Conservation (phyloP, 2,797 vertebrate species). For the Hippopotamyrus pictus region DNA sequence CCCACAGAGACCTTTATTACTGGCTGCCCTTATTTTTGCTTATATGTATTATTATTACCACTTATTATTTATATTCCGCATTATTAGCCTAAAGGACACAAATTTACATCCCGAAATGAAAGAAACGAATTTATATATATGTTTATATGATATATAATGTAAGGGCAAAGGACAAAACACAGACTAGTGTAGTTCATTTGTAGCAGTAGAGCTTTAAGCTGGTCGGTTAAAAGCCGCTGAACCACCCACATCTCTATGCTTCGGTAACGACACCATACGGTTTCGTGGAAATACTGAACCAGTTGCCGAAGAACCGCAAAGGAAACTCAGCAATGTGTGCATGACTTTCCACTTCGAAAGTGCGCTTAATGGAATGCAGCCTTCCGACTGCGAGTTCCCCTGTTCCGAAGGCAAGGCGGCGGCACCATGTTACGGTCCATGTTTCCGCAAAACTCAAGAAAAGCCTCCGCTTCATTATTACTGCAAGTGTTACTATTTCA, state of each 20-base stretch:
- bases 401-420: not conserved
- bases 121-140: not conserved
- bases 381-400: not conserved
- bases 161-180: not conserved
- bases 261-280: not conserved
- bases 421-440: not conserved
- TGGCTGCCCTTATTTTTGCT: not conserved
- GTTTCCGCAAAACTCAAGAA: not conserved
- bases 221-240: not conserved
- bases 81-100: not conserved
- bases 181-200: not conserved
- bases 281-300: constrained; percentile 11
- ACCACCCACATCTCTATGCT: not conserved
- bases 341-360: not conserved
- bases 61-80: not conserved
- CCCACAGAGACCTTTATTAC: not conserved
- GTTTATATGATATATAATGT: not conserved
- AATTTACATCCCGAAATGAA: not conserved
- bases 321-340: not conserved
- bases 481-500: not conserved
- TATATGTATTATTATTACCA: not conserved
- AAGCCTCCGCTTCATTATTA: not conserved
- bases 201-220: not conserved
- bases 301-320: not conserved
- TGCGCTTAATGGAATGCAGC: not conserved